Conservation (phyloP, 2,888 invertebrate genomes). For the Acheta domesticus region DNA sequence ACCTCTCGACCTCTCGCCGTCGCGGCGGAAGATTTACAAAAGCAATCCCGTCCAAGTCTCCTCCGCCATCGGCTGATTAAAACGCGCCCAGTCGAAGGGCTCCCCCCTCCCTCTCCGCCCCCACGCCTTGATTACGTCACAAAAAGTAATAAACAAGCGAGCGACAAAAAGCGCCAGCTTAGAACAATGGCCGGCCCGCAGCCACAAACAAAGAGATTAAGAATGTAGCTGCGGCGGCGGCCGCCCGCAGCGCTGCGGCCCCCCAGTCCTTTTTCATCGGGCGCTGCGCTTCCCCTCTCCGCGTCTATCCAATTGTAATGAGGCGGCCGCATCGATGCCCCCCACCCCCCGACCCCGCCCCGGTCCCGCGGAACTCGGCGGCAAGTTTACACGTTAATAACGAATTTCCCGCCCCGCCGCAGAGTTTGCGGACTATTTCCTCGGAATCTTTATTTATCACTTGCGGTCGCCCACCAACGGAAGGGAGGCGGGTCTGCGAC, state of each 20-base stretch:
- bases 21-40: neutral
- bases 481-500: no score
- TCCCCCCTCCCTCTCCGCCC: neutral
- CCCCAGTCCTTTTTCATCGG: neutral
- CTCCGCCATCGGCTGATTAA: neutral
- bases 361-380: neutral
- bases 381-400: constrained; percentile 9
- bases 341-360: neutral
- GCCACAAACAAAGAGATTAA: constrained; percentile 18
- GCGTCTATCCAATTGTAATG: neutral
- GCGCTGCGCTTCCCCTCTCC: neutral
- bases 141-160: constrained; percentile 9
- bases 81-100: neutral
- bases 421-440: constrained; percentile 1
- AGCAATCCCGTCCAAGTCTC: neutral
- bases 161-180: neutral
- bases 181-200: constrained; percentile 1
- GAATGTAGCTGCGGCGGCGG: neutral
- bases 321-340: neutral
- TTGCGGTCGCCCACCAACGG: neutral
- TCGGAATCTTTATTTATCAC: neutral
- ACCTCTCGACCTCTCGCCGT: neutral
- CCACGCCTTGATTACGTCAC: neutral
- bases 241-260: no score
- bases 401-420: neutral